Conservation (phyloP, 2,888 invertebrate species). For the Polymixis flavicincta region DNA sequence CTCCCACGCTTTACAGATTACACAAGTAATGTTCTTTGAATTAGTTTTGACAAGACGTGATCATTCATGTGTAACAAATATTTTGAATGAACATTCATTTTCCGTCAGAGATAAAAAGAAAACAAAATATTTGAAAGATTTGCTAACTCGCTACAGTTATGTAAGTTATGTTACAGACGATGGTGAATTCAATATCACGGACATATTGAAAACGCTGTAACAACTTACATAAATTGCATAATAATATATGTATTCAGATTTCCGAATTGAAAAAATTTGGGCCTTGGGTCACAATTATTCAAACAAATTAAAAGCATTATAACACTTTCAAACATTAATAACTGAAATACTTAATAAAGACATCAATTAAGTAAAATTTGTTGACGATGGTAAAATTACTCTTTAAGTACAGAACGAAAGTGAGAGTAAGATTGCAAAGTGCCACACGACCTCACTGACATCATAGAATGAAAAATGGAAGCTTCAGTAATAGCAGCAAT, state of each 20-base stretch:
- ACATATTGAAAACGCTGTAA: background rate
- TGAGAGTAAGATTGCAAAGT: conserved; percentile 36
- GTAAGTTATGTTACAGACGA: conserved; percentile 8
- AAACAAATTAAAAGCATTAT: background rate
- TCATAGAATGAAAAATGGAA: conserved; percentile 35
- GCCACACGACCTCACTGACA: conserved; percentile 26
- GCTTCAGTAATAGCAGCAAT: conserved; percentile 52
- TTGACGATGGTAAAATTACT: background rate
- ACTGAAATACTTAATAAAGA: background rate
- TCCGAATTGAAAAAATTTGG: background rate
- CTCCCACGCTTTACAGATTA: conserved; percentile 42
- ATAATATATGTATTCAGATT: no score
- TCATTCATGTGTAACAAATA: conserved; percentile 28
- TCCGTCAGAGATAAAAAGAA: conserved; percentile 3
- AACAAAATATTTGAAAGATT: background rate
- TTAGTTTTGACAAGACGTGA: conserved; percentile 43
- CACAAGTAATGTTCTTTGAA: conserved; percentile 25
- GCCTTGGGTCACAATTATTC: no score
- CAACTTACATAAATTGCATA: background rate
- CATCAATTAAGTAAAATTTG: background rate
- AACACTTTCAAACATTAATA: background rate
- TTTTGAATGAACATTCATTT: conserved; percentile 25
- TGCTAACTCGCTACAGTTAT: conserved; percentile 5
- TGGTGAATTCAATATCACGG: background rate
- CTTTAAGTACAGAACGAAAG: conserved; percentile 34